Evolutionary conservation across 2,113 vertebrate genomes (phyloP), one percentile per base, ranked within the genome.

Genomic region (Melospiza georgiana): DNA sequence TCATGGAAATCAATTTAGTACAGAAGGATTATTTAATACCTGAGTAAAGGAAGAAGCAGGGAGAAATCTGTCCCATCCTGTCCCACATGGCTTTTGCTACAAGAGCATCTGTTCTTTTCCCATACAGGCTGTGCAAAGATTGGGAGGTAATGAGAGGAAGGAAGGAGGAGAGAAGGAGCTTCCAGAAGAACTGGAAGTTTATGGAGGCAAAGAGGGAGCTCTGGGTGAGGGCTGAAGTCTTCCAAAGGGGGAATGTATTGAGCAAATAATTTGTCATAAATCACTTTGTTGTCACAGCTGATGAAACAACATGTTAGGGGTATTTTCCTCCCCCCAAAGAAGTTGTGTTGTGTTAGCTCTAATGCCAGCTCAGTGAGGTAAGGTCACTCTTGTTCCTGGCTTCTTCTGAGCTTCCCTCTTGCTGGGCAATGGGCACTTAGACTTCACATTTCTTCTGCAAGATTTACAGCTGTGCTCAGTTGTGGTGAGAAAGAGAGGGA

Each of bases 291-390:
- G 72, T 48, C 39, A 33, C 10, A 46, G 23, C 43, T 67, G 12
- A 6, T 37, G 33, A 76, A 82, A 58, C 20, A 57, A 30, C n/a
- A 12, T 65, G 0, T 44, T 22, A 43, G 55, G 25, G 11, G 0
- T 11, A 0, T 5, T 4, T 11, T 11, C 6, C 5, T 3, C 37
- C 2, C 9, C 16, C 5, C 0, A 22, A 48, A 30, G 27, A 44
- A 11, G 4, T 62, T 62, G 4, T 2, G 2, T 25, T 39, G 12
- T 46, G 25, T 89, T 0, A 2, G 35, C 57, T 94, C 44, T 21
- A 51, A 63, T 61, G 63, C 67, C 55, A 83, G 0, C 51, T 92
- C 57, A 21, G 13, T 19, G 57, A 49, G 43, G n/a, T 86, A 81
- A 87, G 23, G 63, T 68, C 51, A 35, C 30, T 87, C 24, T 71